Conservation (phyloP, 1,140 invertebrate species). For the Drosophila burlai region DNA sequence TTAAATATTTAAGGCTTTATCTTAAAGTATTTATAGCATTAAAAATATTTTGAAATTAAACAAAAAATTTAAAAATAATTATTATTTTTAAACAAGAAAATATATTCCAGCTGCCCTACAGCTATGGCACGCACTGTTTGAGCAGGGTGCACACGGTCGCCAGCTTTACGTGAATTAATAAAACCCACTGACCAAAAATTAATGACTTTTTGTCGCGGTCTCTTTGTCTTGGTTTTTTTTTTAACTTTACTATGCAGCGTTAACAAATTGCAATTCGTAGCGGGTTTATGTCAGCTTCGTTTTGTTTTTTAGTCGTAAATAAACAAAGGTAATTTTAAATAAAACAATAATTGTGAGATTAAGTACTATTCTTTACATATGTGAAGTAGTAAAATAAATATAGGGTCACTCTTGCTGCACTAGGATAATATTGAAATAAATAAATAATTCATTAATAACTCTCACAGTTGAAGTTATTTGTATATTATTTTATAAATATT, state of each 20-base stretch:
- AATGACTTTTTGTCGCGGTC: constrained; percentile 24
- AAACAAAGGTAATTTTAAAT: constrained; percentile 30
- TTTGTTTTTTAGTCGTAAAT: constrained; percentile 8
- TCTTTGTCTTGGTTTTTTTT: background rate
- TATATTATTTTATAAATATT: background rate
- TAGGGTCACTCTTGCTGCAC: no score
- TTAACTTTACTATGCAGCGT: constrained; percentile 25
- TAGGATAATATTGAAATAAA: no score
- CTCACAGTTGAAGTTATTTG: constrained; percentile 11
- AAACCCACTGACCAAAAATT: constrained; percentile 36
- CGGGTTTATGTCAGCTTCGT: constrained; percentile 4
- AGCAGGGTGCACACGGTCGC: background rate
- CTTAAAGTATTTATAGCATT: no score
- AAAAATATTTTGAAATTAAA: no score
- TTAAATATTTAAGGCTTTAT: background rate
- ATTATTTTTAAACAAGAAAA: background rate
- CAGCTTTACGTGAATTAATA: constrained; percentile 4
- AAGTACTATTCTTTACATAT: no score
- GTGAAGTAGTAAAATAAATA: no score
- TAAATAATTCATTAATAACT: background rate
- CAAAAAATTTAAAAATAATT: no score
- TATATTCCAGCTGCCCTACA: background rate
- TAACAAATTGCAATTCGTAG: constrained; percentile 61
- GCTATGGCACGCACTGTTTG: constrained; percentile 14
- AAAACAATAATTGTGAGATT: background rate